Conservation (phyloP, 2,888 invertebrate genomes). For the Brachyopa scutellaris region DNA sequence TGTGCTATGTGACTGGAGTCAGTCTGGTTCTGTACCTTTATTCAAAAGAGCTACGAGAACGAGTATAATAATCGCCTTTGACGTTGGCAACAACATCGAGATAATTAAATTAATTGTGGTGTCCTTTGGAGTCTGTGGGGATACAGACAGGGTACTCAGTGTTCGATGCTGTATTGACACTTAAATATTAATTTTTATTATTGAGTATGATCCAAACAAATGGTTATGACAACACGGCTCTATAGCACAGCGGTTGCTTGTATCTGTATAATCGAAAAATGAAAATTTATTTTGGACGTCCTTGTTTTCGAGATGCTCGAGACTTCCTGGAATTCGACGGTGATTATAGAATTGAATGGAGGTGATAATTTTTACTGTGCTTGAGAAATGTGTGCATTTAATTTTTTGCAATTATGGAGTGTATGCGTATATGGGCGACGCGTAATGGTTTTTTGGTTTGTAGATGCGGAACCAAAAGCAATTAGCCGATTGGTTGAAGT, state of each 20-base stretch:
- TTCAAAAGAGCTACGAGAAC: background rate
- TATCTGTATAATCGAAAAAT: conserved; percentile 16
- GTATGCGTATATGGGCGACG: background rate
- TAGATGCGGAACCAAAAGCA: background rate
- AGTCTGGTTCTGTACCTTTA: conserved; percentile 3
- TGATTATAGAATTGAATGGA: conserved; percentile 27
- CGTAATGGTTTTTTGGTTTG: background rate
- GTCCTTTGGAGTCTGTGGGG: conserved; percentile 37
- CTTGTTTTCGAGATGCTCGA: too few species aligned
- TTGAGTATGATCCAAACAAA: conserved; percentile 64
- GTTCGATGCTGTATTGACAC: conserved; percentile 60
- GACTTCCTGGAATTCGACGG: conserved; percentile 53
- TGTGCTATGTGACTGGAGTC: conserved; percentile 9
- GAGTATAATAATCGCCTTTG: conserved; percentile 2
- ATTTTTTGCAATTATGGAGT: conserved; percentile 5
- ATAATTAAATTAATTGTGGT: conserved; percentile 72
- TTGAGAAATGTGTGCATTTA: conserved; percentile 34
- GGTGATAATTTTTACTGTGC: conserved; percentile 49
- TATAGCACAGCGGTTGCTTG: conserved; percentile 4
- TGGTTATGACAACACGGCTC: conserved; percentile 56
- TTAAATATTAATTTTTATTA: conserved; percentile 72
- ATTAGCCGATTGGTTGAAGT: background rate
- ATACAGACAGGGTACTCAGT: conserved; percentile 15
- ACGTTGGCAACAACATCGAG: too few species aligned
- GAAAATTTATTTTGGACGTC: conserved; percentile 44